A percentile compares a stretch with the other conserved stretches of the same genome.
Evolutionary conservation across 2,888 invertebrate genomes (phyloP).

Genomic region (Ethmia dodecea): DNA sequence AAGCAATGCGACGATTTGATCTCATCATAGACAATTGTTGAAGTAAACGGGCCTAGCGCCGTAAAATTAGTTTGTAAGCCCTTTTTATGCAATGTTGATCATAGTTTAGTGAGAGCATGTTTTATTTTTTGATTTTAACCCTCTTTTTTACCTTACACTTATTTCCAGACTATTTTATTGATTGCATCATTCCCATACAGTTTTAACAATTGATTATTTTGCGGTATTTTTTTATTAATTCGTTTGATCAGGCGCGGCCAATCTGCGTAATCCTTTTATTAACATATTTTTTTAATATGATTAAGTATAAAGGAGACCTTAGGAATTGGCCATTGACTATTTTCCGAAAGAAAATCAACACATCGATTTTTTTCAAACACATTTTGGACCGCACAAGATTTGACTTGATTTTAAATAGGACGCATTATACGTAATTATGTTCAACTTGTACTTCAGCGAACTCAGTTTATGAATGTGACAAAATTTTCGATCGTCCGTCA

Average conservation of each 20-base stretch:
- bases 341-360: conserved; percentile 33
- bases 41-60: conserved; percentile 59
- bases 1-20: conserved; percentile 66
- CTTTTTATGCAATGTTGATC: conserved; percentile 24
- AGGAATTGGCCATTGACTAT: conserved; percentile 40
- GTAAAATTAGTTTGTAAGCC: conserved; percentile 32
- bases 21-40: conserved; percentile 61
- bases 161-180: conserved; percentile 19
- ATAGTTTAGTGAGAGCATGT: conserved; percentile 47
- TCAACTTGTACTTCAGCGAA: conserved; percentile 22
- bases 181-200: conserved; percentile 33
- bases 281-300: conserved; percentile 65
- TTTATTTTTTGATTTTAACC: conserved; percentile 67
- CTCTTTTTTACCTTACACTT: conserved; percentile 25
- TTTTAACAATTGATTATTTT: conserved; percentile 64
- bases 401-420: conserved; percentile 67
- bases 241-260: conserved; percentile 31
- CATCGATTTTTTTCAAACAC: conserved; percentile 31
- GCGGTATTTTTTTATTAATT: conserved; percentile 21
- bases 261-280: conserved; percentile 41
- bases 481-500: neutral
- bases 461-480: neutral
- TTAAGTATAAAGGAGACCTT: conserved; percentile 38
- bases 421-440: no score
- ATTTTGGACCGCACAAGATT: conserved; percentile 43